Percentiles rank a stretch among this genome's conserved stretches.
Evolutionary conservation across 2,888 invertebrate species (phyloP).

Genomic region (Sarcophaga carnaria): DNA sequence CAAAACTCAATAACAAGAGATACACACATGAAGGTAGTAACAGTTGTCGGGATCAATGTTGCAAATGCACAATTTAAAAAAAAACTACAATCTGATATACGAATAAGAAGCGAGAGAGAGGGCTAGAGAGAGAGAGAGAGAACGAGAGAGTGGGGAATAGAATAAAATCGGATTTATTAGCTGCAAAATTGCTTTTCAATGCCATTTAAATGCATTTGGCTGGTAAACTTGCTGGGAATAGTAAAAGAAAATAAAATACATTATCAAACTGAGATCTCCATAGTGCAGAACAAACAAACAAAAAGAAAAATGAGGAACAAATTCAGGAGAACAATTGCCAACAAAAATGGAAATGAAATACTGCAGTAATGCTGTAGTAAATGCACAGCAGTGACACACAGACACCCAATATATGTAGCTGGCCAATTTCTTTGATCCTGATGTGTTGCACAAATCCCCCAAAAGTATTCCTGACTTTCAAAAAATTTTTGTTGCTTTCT

Average conservation of each 20-base stretch:
- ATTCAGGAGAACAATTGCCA: background rate
- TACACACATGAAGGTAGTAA: background rate
- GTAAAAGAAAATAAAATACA: conserved; percentile 21
- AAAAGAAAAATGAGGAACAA: background rate
- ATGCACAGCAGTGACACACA: background rate
- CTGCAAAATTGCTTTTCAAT: conserved; percentile 80
- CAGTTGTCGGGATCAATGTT: conserved; percentile 28
- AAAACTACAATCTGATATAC: conserved; percentile 28
- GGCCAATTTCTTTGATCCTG: conserved; percentile 2
- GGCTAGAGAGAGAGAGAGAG: background rate
- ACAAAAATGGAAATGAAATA: background rate
- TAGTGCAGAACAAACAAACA: background rate
- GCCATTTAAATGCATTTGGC: conserved; percentile 52
- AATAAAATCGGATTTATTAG: conserved; percentile 80
- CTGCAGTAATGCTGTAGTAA: background rate
- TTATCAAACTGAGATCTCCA: background rate
- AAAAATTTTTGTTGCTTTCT: background rate
- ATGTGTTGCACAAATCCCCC: background rate
- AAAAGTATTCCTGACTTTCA: background rate
- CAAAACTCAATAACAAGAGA: background rate
- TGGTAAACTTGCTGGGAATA: conserved; percentile 25
- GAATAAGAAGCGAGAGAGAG: background rate
- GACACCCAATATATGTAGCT: too few relatives aligned
- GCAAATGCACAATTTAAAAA: conserved; percentile 74
- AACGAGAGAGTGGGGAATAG: conserved; percentile 51